Evolutionary conservation across 2,113 vertebrate species (phyloP), one percentile per base, ranked within the genome.

Genomic region (Gila orcuttii): DNA sequence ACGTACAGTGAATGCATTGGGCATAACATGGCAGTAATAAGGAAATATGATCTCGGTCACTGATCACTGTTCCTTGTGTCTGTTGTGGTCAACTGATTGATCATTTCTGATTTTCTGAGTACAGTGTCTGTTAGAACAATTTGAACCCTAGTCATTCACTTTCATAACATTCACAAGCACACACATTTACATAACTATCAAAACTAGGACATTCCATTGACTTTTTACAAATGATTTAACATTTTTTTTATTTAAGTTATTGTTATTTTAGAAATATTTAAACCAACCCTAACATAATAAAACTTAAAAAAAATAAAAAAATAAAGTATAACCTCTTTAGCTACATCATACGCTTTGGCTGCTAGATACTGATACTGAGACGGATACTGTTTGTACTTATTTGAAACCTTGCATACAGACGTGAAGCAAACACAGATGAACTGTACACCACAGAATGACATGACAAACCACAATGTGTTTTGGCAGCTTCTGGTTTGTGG

Each of bases 361-460:
- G 73, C 19, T 82, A 74, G 12, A 15, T 17, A 45, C 59, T 69
- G 42, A 36, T 36, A 36, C 33, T 33, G 33, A 33, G 79, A 45
- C 42, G 6, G 74, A 82, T 60, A 50, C 73, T 47, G 42, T 74
- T 74, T 66, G 25, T 59, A 82, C 36, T 90, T 87, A 86, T 87
- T 87, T 86, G 82, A 90, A 91, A 87, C 88, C 86, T 90, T 83
- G 77, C 88, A 88, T 79, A 88, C 88, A 84, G 88, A 92, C 88
- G 84, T 91, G 91, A 93, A 91, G 89, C 90, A 92, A 91, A 92
- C 87, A 90, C 82, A 91, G 88, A 90, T 28, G 47, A 31, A 69
- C 87, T 87, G 89, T 88, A 87, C 91, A 93, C 90, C 89, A 90
- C 84, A 73, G 81, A 87, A 93, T 93, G 91, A 93, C 92, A 93